Base-by-base conservation (phyloP, 2,113 vertebrate species). In the Echinops telfairi region DNA sequence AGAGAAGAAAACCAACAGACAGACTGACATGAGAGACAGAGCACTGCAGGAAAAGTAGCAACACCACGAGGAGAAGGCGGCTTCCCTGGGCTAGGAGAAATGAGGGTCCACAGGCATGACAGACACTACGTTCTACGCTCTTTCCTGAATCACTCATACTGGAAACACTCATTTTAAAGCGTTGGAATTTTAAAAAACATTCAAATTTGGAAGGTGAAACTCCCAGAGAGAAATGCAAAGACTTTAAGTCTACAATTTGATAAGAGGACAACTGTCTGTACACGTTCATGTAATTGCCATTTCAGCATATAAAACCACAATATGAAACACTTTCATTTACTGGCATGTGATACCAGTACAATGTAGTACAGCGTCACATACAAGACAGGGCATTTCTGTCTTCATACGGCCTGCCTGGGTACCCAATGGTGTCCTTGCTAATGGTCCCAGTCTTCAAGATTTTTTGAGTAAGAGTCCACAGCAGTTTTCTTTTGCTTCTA, bases 171-270 rank as follows among this genome's bases (percentile, higher is more conserved):
- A 53, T 14, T 92, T 75, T 57, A 77, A 7, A 38, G 58, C 16
- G 6, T 20, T 77, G 73, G 60, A 23, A 33, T 43, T 47, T 43
- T 70, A n/a, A 22, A 22, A 22, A n/a, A 40, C 73, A 31, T 43
- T 90, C 23, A 70, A 57, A 86, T 77, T 66, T 77, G 12, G 64
- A 71, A 77, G 6, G 20, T 64, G 62, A 95, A 86, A 83, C 25
- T 77, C 64, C 85, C 38, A 40, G 3, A 38, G 76, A 86, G 58
- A 90, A 83, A 68, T 71, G 58, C 57, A 70, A 82, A 93, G 57
- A 47, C 40, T 47, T 86, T 85, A 27, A 71, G 29, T 33, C 20
- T n/a, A 66, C 43, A 76, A 53, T 47, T 0, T 40, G 83, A 47
- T 58, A 76, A 86, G n/a, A 14, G 5, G 20, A 89, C 76, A 36